These are phyloP conservation scores for Aphaenogaster floridana DNA, from an alignment of 1,140 invertebrate genomes.

Conservation along the genomic window DNA sequence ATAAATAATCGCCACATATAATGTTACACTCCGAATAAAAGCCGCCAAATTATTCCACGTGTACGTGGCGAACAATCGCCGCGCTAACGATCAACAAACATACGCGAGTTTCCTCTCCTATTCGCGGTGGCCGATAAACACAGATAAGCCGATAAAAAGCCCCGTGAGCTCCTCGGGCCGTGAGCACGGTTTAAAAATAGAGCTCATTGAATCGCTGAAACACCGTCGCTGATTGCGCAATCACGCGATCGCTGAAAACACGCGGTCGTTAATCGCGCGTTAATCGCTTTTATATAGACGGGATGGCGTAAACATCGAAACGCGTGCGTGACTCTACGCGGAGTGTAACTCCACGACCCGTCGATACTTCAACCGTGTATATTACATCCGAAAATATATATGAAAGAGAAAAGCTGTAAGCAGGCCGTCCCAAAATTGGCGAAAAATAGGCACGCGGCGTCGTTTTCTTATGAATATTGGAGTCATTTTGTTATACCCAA, in stretches of 20 bases:
- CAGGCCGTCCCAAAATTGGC: background rate
- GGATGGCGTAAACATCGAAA: conserved; percentile 48
- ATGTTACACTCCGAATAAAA: conserved; percentile 49
- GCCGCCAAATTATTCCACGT: conserved; percentile 35
- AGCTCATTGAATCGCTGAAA: conserved; percentile 60
- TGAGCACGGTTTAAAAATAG: conserved; percentile 51
- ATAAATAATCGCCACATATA: conserved; percentile 46
- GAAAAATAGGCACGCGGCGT: background rate
- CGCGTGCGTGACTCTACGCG: conserved; percentile 31
- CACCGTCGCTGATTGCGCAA: conserved; percentile 55
- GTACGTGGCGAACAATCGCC: conserved; percentile 52
- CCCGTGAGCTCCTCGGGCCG: conserved; percentile 11
- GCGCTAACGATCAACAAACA: conserved; percentile 59
- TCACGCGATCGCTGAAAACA: conserved; percentile 60
- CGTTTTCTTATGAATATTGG: background rate
- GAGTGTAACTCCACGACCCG: background rate
- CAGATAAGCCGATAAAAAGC: conserved; percentile 57
- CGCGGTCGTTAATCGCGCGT: conserved; percentile 62
- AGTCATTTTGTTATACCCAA: background rate
- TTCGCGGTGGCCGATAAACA: conserved; percentile 51
- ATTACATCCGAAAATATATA: background rate
- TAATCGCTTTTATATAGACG: conserved; percentile 54
- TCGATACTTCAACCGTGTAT: background rate
- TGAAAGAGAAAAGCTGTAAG: background rate
- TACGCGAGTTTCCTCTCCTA: conserved; percentile 3